Base-by-base conservation (phyloP, 2,113 vertebrate species). In the Brachirus orientalis region DNA sequence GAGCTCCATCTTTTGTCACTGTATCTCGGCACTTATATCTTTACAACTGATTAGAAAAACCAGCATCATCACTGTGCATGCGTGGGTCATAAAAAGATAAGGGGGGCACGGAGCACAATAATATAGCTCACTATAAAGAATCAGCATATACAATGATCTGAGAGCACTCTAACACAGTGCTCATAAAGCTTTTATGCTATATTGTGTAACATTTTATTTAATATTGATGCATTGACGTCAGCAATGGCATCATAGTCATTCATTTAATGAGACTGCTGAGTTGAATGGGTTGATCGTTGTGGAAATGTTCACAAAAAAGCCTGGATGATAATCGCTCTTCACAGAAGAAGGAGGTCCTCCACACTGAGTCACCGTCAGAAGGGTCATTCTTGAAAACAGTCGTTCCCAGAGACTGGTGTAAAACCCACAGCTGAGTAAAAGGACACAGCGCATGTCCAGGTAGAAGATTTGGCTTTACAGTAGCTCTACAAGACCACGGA, bases 321-420 rank as follows among this genome's bases (percentile, higher is more conserved):
- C 38, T 44, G 40, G 20, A 22, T 40, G 18, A 50, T 38, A 7
- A 40, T 13, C 1, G 7, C 38, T 33, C 36, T 56, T 18, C 53
- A 48, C 41, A 22, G 44, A 3, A n/a, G 43, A 28, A 40, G 11
- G 35, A 48, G 18, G 6, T 48, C 16, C 35, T 57, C 35, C 44
- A 41, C 19, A 14, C 17, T 13, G 43, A 38, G 19, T 57, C 44
- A 17, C 41, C 44, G 33, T 48, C 65, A 57, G 14, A 40, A 58
- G 54, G 36, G 44, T 9, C 33, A 56, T 56, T 38, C 17, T 44
- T 10, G 41, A 28, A 33, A 43, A 43, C 13, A 13, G 11, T 14
- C 12, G 4, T 43, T 4, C 12, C 4, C 40, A 11, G 12, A 10
- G 14, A 14, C 40, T 5, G 40, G 4, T 11, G 40, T 43, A 10